These are phyloP conservation scores for Sus cebifrons DNA, from an alignment of 2,797 vertebrate species.

Conservation along the genomic window DNA sequence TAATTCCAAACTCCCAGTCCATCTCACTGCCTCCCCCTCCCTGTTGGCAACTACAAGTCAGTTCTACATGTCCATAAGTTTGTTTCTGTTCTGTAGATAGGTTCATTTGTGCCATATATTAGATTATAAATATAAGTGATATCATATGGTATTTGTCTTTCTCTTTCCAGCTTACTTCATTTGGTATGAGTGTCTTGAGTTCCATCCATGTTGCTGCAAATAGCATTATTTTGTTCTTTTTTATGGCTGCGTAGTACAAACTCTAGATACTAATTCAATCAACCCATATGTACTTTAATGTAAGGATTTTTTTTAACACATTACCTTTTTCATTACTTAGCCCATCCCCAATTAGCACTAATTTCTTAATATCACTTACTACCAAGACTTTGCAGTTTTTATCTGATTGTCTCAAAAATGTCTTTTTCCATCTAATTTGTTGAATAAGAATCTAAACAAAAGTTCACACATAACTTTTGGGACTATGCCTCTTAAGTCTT, in stretches of 20 bases:
- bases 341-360: background rate
- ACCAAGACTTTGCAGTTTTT: background rate
- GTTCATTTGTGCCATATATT: too few species aligned
- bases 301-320: background rate
- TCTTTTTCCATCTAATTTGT: background rate
- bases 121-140: too few species aligned
- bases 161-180: too few species aligned
- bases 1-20: too few species aligned
- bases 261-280: background rate
- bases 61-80: too few species aligned
- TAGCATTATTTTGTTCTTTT: too few species aligned
- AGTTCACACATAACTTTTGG: background rate
- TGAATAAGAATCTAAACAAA: slow-evolving; percentile 14
- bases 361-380: background rate
- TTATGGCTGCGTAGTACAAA: background rate
- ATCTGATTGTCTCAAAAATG: background rate
- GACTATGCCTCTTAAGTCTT: background rate
- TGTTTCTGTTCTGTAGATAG: too few species aligned
- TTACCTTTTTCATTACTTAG: background rate
- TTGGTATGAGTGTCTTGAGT: too few species aligned
- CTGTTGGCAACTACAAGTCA: too few species aligned
- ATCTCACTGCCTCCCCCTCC: too few species aligned
- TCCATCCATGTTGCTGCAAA: too few species aligned
- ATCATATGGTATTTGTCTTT: too few species aligned
- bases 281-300: background rate